Evolutionary conservation across 2,888 invertebrate genomes (phyloP), one percentile per base, ranked within the genome.

Genomic region (Drosophila barbarae): DNA sequence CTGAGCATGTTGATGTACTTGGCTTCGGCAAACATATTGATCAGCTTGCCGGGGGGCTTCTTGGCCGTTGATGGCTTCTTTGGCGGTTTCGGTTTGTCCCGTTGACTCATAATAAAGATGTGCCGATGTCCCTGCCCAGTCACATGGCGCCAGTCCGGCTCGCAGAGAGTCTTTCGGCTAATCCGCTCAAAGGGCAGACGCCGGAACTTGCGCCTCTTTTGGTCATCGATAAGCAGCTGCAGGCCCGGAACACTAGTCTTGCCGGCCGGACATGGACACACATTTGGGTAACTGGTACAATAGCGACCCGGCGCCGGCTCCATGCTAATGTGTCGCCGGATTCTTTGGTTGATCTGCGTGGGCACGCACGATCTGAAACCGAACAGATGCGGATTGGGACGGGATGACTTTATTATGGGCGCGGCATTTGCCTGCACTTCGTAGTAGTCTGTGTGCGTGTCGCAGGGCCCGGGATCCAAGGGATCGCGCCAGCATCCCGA

Each of bases 241-340:
- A 87, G 56, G 0, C 71, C 72, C 1, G 88, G 83, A 50, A 74
- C 51, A 4, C 41, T 51, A 1, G 61, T 70, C 18, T 73, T 76
- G 12, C 74, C 72, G 3, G 61, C 23, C 7, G 69, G 42, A 46
- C 87, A 86, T 9, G 74, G 67, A 49, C 88, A 87, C 5, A 65
- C 54, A 4, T 68, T 57, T 0, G 71, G 46, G 53, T 71, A 85
- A 23, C 85, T 76, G 21, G 53, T 67, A 4, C 86, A 83, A 49
- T 88, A 88, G 2, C 88, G 86, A 0, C 88, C 88, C 0, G 88
- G 87, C 0, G 79, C 87, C 0, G 87, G 86, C 5, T 65, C 60
- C 30, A 87, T 87, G 7, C 86, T 79, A 0, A 41, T 70, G 36
- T 80, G 57, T 0, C 46, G 59, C 7, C 53, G 36, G 1, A 83